These are phyloP conservation scores for Eudasyphora cyanicolor DNA, from an alignment of 2,888 invertebrate genomes.

Conservation along the genomic window DNA sequence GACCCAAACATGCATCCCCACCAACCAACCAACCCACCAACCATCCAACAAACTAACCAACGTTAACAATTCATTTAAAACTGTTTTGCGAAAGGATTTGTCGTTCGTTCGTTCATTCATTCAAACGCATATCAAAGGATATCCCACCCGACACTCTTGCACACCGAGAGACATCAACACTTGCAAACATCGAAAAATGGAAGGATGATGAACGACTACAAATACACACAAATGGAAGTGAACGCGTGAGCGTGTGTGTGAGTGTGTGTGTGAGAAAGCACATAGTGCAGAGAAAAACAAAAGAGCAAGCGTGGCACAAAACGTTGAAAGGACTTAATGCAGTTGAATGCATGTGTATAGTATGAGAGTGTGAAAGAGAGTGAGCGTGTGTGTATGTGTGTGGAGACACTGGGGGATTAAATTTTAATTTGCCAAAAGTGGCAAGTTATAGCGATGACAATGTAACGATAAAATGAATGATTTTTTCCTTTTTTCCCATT, in stretches of 20 bases:
- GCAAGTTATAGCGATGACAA: slow-evolving; percentile 65
- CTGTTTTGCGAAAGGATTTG: slow-evolving; percentile 60
- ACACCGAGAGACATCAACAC: background rate
- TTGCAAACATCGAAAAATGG: slow-evolving; percentile 19
- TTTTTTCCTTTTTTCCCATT: slow-evolving; percentile 31
- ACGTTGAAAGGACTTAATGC: slow-evolving; percentile 54
- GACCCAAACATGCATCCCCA: no score
- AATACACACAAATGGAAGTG: no score
- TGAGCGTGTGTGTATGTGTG: slow-evolving; percentile 40
- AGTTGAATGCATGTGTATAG: slow-evolving; percentile 35
- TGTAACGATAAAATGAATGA: slow-evolving; percentile 64
- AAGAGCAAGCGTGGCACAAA: slow-evolving; percentile 42
- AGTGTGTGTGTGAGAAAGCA: no score
- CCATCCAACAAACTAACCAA: slow-evolving; percentile 27
- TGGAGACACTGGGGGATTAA: slow-evolving; percentile 66
- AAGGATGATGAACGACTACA: slow-evolving; percentile 18
- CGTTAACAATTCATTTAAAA: slow-evolving; percentile 62
- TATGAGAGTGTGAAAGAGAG: slow-evolving; percentile 12
- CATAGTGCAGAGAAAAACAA: slow-evolving; percentile 59
- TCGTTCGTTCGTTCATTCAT: slow-evolving; percentile 40
- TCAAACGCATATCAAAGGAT: slow-evolving; percentile 11
- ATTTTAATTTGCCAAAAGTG: slow-evolving; percentile 68
- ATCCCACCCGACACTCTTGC: slow-evolving; percentile 11
- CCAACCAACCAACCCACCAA: background rate
- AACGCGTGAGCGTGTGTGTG: no score